These are phyloP conservation scores for Coptotermes formosanus DNA, from an alignment of 1,140 invertebrate species.

Conservation along the genomic window DNA sequence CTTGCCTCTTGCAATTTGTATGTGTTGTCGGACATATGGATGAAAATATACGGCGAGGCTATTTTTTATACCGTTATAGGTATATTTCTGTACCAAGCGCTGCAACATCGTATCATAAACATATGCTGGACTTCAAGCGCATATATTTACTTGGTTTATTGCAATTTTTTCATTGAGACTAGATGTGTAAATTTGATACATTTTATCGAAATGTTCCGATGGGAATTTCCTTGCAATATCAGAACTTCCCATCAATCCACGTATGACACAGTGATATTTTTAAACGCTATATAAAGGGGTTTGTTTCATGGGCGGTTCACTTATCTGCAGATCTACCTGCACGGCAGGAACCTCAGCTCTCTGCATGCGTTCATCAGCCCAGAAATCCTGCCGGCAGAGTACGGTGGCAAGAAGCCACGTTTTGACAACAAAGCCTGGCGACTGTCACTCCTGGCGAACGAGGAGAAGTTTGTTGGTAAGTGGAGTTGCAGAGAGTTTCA, in stretches of 20 bases:
- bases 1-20: too few relatives aligned
- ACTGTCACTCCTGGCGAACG: constrained; percentile 42
- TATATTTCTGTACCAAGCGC: too few relatives aligned
- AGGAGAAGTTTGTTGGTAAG: constrained; percentile 43
- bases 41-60: too few relatives aligned
- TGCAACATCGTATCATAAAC: too few relatives aligned
- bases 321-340: constrained; percentile 50
- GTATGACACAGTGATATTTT: not conserved
- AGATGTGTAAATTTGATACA: too few relatives aligned
- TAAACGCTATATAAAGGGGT: too few relatives aligned
- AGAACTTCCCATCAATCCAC: not conserved
- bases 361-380: constrained; percentile 49
- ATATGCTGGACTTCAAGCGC: too few relatives aligned
- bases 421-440: constrained; percentile 45
- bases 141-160: too few relatives aligned
- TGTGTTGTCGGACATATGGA: too few relatives aligned
- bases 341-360: constrained; percentile 53
- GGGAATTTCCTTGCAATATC: not conserved
- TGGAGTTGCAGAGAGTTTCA: not conserved
- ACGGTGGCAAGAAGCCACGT: constrained; percentile 47
- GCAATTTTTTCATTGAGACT: too few relatives aligned
- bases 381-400: constrained; percentile 49
- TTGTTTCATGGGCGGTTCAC: too few relatives aligned
- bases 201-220: not conserved
- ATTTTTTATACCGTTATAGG: too few relatives aligned